Evolutionary conservation across 2,888 invertebrate species (phyloP).

Genomic region (Lissocephala sabroskyi): DNA sequence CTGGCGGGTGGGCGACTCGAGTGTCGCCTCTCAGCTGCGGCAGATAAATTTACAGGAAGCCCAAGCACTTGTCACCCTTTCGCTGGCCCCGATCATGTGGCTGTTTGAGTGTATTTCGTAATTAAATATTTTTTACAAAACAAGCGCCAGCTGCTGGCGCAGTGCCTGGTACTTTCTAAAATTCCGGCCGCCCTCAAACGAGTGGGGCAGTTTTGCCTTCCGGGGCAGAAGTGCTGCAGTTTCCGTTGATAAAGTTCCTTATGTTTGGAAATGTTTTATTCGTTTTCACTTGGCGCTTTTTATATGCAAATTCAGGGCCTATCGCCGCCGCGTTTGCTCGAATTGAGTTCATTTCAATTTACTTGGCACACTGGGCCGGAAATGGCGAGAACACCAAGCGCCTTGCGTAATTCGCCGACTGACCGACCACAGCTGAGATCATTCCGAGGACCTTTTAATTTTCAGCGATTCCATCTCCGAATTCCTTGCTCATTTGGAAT

Average conservation of each 20-base stretch:
- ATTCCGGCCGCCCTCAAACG: slow-evolving; percentile 4
- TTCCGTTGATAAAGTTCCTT: slow-evolving; percentile 33
- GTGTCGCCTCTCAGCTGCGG: too few species aligned
- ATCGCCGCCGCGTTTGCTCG: slow-evolving; percentile 7
- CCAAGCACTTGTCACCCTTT: slow-evolving; percentile 28
- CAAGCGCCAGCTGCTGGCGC: slow-evolving; percentile 19
- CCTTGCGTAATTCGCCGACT: too few species aligned
- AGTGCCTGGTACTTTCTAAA: slow-evolving; percentile 11
- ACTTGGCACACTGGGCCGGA: too few species aligned
- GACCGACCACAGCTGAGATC: too few species aligned
- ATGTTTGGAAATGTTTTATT: background rate
- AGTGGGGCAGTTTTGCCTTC: slow-evolving; percentile 8
- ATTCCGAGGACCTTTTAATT: too few species aligned
- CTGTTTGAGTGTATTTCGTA: slow-evolving; percentile 31
- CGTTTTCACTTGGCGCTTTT: slow-evolving; percentile 8
- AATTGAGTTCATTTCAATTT: slow-evolving; percentile 59
- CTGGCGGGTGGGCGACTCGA: too few species aligned
- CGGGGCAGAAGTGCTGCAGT: slow-evolving; percentile 24
- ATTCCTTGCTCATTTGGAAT: too few species aligned
- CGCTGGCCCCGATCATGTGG: background rate
- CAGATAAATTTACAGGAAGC: slow-evolving; percentile 41
- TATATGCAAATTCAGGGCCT: slow-evolving; percentile 29
- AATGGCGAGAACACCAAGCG: slow-evolving; percentile 34
- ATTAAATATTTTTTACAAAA: slow-evolving; percentile 41
- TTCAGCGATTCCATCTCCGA: too few species aligned